A percentile compares a stretch with the other conserved stretches of the same genome.
Evolutionary conservation across 2,797 vertebrate species (phyloP).

Genomic region (Poeciliopsis turneri): DNA sequence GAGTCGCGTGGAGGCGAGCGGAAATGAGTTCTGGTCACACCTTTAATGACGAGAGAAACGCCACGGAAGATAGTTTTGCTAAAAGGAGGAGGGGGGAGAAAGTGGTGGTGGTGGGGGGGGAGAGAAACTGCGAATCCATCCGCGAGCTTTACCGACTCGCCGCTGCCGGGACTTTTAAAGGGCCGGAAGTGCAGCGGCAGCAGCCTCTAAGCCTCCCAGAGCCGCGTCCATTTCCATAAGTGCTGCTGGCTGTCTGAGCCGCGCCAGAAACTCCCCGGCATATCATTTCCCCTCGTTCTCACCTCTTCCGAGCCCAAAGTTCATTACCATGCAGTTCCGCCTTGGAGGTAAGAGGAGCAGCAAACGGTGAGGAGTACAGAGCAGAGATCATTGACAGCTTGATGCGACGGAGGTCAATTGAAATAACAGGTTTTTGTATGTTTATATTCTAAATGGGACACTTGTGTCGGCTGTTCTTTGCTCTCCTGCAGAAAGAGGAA

Average conservation of each 20-base stretch:
- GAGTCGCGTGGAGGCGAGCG: slow-evolving; percentile 47
- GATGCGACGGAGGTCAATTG: slow-evolving; percentile 89
- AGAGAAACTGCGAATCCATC: slow-evolving; percentile 49
- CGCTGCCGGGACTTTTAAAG: slow-evolving; percentile 67
- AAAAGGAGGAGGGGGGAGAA: slow-evolving; percentile 29
- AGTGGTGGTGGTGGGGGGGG: too few species aligned
- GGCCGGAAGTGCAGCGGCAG: slow-evolving; percentile 49
- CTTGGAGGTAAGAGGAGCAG: slow-evolving; percentile 72
- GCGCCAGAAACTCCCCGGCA: slow-evolving; percentile 82
- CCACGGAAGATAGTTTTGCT: slow-evolving; percentile 54
- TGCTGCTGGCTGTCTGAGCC: slow-evolving; percentile 85
- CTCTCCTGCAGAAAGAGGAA: slow-evolving; percentile 64
- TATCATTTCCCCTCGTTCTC: slow-evolving; percentile 73
- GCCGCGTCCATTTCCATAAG: slow-evolving; percentile 87
- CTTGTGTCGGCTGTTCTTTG: slow-evolving; percentile 78
- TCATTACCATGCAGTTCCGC: slow-evolving; percentile 84
- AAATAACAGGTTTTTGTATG: slow-evolving; percentile 87
- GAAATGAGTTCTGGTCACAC: slow-evolving; percentile 41
- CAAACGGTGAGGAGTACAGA: slow-evolving; percentile 77
- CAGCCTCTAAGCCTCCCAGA: slow-evolving; percentile 71
- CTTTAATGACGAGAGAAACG: slow-evolving; percentile 63
- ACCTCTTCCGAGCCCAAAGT: slow-evolving; percentile 81
- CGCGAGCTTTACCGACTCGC: slow-evolving; percentile 49
- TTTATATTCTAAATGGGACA: slow-evolving; percentile 85
- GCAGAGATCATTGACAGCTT: slow-evolving; percentile 89